A percentile compares a stretch with the other conserved stretches of the same genome.
phyloP scores from a whole-genome alignment of 2,888 invertebrate species.

The Drosophila phalerata region DNA sequence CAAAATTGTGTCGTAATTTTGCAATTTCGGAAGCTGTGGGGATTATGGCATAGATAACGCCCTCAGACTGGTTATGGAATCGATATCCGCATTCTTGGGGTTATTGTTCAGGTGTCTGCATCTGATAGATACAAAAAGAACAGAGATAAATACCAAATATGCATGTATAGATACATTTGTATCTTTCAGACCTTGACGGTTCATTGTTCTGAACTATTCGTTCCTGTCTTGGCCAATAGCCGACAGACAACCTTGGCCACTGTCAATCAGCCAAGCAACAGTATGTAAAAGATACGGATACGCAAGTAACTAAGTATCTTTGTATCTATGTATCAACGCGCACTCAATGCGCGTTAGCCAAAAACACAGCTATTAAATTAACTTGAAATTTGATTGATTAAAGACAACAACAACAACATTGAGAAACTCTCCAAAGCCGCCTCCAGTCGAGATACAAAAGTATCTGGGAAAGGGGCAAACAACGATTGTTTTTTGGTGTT shows the following conservation, averaged over 20 bases:
- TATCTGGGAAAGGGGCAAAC: conserved; percentile 8
- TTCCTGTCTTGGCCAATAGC: conserved; percentile 2
- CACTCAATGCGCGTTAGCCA: conserved; percentile 10
- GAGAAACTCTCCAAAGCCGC: conserved; percentile 26
- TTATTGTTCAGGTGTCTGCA: conserved; percentile 20
- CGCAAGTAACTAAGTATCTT: conserved; percentile 2
- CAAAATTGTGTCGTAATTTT: conserved; percentile 1
- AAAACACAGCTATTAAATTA: conserved; percentile 67
- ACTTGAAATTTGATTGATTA: conserved; percentile 72
- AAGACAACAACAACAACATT: conserved; percentile 35
- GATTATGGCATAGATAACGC: conserved; percentile 3
- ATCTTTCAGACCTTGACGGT: conserved; percentile 38
- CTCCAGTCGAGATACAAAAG: conserved; percentile 13
- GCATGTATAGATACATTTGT: conserved; percentile 21
- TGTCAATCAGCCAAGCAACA: conserved; percentile 33
- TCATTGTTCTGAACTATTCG: conserved; percentile 30
- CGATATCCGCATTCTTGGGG: conserved; percentile 33
- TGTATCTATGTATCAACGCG: conserved; percentile 4
- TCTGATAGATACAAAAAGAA: conserved; percentile 21
- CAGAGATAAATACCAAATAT: not conserved
- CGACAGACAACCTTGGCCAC: conserved; percentile 37
- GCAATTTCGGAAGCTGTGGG: conserved; percentile 21
- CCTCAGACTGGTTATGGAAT: not conserved
- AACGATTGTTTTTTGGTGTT: not conserved
- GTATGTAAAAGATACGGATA: conserved; percentile 37